These are phyloP conservation scores for Malurus cyaneus DNA, from an alignment of 2,113 vertebrate species.

Conservation along the genomic window DNA sequence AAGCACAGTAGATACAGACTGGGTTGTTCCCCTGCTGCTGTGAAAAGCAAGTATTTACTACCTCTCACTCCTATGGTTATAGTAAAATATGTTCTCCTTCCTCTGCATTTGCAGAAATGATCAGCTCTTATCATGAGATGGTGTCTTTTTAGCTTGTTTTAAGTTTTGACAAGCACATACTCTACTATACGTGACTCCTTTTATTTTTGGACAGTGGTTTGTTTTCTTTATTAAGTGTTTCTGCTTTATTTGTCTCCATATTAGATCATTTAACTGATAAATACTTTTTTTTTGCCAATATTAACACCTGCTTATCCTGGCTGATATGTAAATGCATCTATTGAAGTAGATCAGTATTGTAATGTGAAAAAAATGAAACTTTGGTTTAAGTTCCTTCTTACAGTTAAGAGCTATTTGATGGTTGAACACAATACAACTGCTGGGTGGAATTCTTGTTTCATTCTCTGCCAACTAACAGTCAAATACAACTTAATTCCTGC, in stretches of 20 bases:
- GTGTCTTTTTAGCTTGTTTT: neutral
- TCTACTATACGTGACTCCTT: neutral
- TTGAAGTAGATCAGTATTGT: slow-evolving; percentile 46
- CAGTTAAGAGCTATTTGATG: slow-evolving; percentile 25
- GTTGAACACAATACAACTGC: slow-evolving; percentile 4
- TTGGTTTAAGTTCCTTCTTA: slow-evolving; percentile 53
- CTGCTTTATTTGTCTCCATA: neutral
- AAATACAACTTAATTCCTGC: slow-evolving; percentile 43
- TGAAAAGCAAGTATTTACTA: neutral
- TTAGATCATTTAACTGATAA: slow-evolving; percentile 56
- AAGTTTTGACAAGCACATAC: neutral
- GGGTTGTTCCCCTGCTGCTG: neutral
- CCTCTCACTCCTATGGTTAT: neutral
- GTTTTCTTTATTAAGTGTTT: neutral
- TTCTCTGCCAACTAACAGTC: slow-evolving; percentile 27
- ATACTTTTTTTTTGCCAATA: neutral
- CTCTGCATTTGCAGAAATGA: neutral
- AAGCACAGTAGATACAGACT: neutral
- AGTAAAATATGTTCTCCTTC: neutral
- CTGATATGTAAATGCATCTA: slow-evolving; percentile 35
- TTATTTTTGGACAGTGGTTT: neutral
- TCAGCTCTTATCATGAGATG: neutral
- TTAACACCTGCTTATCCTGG: slow-evolving; percentile 36
- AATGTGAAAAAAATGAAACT: slow-evolving; percentile 49
- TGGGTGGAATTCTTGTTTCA: slow-evolving; percentile 49